Conservation (phyloP, 2,888 invertebrate genomes). For the Antheraea assamensis region DNA sequence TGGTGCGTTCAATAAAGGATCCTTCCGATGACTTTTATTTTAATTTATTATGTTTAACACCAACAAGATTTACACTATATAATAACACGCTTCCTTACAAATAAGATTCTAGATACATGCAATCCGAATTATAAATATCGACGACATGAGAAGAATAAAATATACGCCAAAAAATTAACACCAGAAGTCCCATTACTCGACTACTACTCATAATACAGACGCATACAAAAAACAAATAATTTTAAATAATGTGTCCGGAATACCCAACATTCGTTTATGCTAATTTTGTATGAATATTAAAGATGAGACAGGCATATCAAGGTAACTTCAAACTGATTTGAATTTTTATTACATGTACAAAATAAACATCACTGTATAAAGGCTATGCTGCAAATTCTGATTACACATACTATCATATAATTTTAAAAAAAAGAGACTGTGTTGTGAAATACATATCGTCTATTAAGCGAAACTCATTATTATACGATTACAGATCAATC, state of each 20-base stretch:
- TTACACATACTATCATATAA: not conserved
- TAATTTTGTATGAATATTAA: not conserved
- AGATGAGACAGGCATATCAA: not conserved
- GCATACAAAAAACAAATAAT: not conserved
- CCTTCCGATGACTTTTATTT: not conserved
- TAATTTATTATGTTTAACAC: not conserved
- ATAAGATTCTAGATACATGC: too few relatives aligned
- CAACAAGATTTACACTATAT: not conserved
- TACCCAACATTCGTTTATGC: not conserved
- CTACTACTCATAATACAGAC: not conserved
- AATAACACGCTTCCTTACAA: too few relatives aligned
- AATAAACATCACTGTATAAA: not conserved
- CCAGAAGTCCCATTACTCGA: too few relatives aligned
- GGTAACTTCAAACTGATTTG: not conserved
- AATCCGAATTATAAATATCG: too few relatives aligned
- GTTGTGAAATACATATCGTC: not conserved
- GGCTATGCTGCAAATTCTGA: not conserved
- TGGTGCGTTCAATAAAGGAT: not conserved
- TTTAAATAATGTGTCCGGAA: not conserved
- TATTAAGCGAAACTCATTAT: not conserved
- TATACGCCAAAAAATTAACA: too few relatives aligned
- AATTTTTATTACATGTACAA: not conserved
- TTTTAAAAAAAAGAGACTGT: not conserved
- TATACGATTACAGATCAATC: slow-evolving; percentile 50
- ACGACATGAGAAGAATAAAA: too few relatives aligned